phyloP scores from a whole-genome alignment of 2,797 vertebrate species.

The Momotus momota region DNA sequence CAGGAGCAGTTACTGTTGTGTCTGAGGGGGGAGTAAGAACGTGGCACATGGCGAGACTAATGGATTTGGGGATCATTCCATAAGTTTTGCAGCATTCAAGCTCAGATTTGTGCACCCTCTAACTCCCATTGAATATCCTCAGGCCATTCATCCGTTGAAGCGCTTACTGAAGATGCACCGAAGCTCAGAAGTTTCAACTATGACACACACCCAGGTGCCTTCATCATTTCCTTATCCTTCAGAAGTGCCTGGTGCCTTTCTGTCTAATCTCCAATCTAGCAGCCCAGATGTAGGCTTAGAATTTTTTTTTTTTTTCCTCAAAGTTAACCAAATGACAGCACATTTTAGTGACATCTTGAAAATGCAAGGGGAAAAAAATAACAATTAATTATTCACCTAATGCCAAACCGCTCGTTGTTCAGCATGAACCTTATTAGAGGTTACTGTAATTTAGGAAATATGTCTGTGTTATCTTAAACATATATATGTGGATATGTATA shows the following conservation, averaged over 20 bases:
- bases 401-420: background rate
- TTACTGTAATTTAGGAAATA: background rate
- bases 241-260: background rate
- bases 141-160: background rate
- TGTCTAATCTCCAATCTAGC: background rate
- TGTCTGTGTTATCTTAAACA: background rate
- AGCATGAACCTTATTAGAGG: background rate
- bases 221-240: background rate
- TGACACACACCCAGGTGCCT: background rate
- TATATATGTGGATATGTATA: background rate
- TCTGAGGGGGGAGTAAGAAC: background rate
- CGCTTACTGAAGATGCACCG: background rate
- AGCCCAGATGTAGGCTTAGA: background rate
- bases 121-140: background rate
- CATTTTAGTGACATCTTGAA: background rate
- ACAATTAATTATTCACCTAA: background rate
- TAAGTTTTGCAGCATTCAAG: background rate
- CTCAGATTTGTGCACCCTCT: background rate
- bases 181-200: background rate
- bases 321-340: background rate
- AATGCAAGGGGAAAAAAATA: background rate
- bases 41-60: background rate
- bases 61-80: background rate
- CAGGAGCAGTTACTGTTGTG: background rate
- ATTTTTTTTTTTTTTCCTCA: background rate